phyloP scores from a whole-genome alignment of 2,797 vertebrate species.

The Lacerta bilineata region DNA sequence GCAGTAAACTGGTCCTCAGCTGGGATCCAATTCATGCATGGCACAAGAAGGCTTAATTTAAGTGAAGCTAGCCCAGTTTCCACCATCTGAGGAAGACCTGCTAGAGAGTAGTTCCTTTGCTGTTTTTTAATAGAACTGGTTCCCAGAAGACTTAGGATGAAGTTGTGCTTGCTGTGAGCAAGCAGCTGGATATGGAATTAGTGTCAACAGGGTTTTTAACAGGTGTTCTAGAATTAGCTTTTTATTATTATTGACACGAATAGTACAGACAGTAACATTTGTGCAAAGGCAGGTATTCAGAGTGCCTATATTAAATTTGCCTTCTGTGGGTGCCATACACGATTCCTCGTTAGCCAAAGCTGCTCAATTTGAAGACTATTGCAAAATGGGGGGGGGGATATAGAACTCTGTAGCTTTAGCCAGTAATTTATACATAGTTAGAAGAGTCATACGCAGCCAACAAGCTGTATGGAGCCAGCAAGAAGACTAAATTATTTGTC shows the following conservation, averaged over 20 bases:
- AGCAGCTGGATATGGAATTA: slow-evolving; percentile 18
- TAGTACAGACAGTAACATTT: slow-evolving; percentile 40
- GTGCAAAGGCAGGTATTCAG: slow-evolving; percentile 41
- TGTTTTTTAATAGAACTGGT: not conserved
- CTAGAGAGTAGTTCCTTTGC: not conserved
- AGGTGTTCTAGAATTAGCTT: slow-evolving; percentile 21
- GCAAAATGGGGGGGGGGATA: slow-evolving; percentile 30
- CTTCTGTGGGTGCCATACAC: not conserved
- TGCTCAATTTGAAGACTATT: slow-evolving; percentile 51
- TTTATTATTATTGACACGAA: slow-evolving; percentile 43
- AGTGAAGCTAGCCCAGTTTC: not conserved
- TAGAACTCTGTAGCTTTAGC: slow-evolving; percentile 26
- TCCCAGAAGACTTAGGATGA: not conserved
- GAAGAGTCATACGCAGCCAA: slow-evolving; percentile 9
- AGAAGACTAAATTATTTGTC: slow-evolving; percentile 47
- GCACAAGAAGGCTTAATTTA: not conserved
- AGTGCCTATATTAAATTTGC: slow-evolving; percentile 49
- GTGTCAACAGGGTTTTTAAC: slow-evolving; percentile 34
- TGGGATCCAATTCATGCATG: fast-evolving
- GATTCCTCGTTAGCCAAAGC: slow-evolving; percentile 59
- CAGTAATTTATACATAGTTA: slow-evolving; percentile 44
- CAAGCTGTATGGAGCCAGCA: fast-evolving
- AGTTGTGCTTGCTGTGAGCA: not conserved
- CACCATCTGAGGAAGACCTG: not conserved
- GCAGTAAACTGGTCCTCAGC: not conserved